Conservation (phyloP, 2,113 vertebrate genomes). For the Erythrocercus mccallii region DNA sequence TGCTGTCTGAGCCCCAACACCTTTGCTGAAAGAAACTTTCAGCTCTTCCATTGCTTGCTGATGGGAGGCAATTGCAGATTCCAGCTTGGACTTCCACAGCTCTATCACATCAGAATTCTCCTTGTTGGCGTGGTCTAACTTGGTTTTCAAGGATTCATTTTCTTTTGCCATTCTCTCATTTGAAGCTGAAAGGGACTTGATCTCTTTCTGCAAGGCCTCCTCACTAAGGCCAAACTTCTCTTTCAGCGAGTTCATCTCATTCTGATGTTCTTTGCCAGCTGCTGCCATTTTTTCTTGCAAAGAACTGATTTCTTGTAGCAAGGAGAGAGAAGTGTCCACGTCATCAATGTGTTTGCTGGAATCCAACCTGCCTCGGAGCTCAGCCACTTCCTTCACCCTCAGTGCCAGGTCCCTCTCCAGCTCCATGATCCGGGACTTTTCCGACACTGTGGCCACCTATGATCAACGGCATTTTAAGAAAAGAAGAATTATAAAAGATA, state of each 20-base stretch:
- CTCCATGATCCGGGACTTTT: conserved; percentile 96
- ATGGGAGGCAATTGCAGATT: conserved; percentile 82
- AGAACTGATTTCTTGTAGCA: conserved; percentile 86
- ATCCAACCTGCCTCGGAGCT: conserved; percentile 84
- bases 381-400: conserved; percentile 84
- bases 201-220: conserved; percentile 75
- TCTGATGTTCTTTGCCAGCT: conserved; percentile 73
- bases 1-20: conserved; percentile 73
- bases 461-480: conserved; percentile 33
- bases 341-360: conserved; percentile 75
- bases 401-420: conserved; percentile 87
- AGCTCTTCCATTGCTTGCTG: conserved; percentile 90
- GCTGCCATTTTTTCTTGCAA: conserved; percentile 83
- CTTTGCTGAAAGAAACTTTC: conserved; percentile 85
- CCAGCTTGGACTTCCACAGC: conserved; percentile 87
- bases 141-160: conserved; percentile 83
- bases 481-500: background rate
- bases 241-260: conserved; percentile 72
- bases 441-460: conserved; percentile 95
- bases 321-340: conserved; percentile 76
- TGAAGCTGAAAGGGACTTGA: conserved; percentile 74
- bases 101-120: conserved; percentile 81
- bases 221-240: conserved; percentile 79
- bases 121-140: conserved; percentile 83
- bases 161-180: conserved; percentile 81